A percentile compares a stretch with the other conserved stretches of the same genome.
These are phyloP conservation scores for Carassius carassius DNA, from an alignment of 2,113 vertebrate genomes.

Conservation along the genomic window DNA sequence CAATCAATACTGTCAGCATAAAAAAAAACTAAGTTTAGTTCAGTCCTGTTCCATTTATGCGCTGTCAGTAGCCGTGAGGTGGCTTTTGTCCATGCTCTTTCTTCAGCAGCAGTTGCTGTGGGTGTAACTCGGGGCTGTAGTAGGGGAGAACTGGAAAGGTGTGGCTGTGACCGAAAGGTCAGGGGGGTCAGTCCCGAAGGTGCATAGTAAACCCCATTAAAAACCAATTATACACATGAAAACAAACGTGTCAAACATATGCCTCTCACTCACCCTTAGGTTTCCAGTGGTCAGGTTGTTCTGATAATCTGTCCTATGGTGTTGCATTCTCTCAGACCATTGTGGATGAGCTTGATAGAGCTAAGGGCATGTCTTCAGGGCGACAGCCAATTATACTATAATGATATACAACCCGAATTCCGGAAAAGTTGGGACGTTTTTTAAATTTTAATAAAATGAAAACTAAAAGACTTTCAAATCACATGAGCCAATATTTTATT, in stretches of 20 bases:
- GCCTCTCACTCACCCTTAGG: conserved; percentile 55
- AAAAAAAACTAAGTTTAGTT: background rate
- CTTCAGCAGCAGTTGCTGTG: conserved; percentile 71
- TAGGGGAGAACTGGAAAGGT: conserved; percentile 75
- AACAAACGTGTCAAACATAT: background rate
- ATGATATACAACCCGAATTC: no score
- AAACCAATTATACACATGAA: background rate
- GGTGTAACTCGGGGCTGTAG: conserved; percentile 80
- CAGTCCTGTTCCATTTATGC: background rate
- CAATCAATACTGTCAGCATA: no score
- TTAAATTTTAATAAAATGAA: no score
- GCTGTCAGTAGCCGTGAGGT: conserved; percentile 70
- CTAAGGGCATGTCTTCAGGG: conserved; percentile 69
- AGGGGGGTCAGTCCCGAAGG: conserved; percentile 77
- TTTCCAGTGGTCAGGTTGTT: conserved; percentile 82
- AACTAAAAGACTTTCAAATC: no score
- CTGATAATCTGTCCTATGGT: conserved; percentile 77
- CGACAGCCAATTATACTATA: conserved; percentile 69
- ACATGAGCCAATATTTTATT: no score
- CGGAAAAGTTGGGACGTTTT: no score
- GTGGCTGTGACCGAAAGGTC: conserved; percentile 78
- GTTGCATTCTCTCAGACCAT: conserved; percentile 82
- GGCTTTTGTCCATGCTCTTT: conserved; percentile 74
- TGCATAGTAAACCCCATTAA: conserved; percentile 54
- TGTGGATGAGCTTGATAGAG: conserved; percentile 76